Evolutionary conservation across 2,113 vertebrate species (phyloP), one percentile per base, ranked within the genome.

Genomic region (Corythaeola cristata): DNA sequence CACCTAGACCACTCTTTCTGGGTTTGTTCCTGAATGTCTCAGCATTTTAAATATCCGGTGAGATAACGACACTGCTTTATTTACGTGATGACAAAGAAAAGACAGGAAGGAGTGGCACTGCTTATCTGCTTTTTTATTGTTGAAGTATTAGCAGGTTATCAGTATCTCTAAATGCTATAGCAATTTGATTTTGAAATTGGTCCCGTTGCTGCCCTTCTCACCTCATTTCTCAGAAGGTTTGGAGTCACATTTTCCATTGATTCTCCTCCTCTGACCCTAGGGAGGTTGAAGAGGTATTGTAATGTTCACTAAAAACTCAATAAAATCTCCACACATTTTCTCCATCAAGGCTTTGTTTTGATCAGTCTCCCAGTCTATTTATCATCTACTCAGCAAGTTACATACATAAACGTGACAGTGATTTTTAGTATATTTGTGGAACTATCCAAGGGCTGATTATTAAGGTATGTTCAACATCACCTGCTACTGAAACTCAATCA

Each of bases 171-270:
- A 96, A 26, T 3, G 18, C 44, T 89, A 30, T 4, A 75, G 79
- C 82, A 95, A 95, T 95, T 95, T 93, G 76, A 94, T 96, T 97
- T 95, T 90, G 56, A 96, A 96, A 95, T 45, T 89, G 89, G 79
- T 96, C 96, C 95, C 92, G 79, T 68, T 95, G 85, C 80, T 94
- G 68, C 50, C 80, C 81, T 95, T 94, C 96, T 92, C 92, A 92
- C 78, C 88, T 96, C 85, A 90, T 95, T 96, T 95, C 74, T 95
- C 63, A 85, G 79, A 91, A 91, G 90, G 89, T 94, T 66, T 96
- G 76, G 77, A 93, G 85, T 94, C 74, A 89, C 41, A 67, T 90
- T 95, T 84, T 95, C 52, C 63, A 88, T 69, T 94, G 89, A 95
- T 93, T 96, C 87, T 71, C 27, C 44, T 88, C 15, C 80, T 88